Base-by-base conservation (phyloP, 2,888 invertebrate species). In the Amphipyra tragopoginis region DNA sequence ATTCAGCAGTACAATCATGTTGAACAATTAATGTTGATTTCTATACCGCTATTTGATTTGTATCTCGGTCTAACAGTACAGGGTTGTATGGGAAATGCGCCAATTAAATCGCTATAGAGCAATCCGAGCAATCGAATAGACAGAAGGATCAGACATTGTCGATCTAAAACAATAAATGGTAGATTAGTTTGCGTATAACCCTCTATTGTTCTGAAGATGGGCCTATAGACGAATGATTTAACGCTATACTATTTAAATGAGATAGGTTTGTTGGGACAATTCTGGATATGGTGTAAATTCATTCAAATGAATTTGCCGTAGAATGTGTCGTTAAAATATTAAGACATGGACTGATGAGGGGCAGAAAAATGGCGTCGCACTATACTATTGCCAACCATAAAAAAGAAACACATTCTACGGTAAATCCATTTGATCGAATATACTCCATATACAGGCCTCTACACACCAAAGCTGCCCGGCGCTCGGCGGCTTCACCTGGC, bases 1-100 rank as follows among this genome's bases (percentile, higher is more conserved):
- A 72, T 75, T 78, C 72, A 80, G 80, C 80, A 70, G 53, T 70
- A 85, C 87, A 85, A 88, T 88, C 84, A 82, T 74, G 77, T 80
- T 82, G 84, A 89, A 91, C 91, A 91, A 91, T 90, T 90, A 90
- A 90, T 90, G 90, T 90, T 88, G 90, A 91, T 90, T 90, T 83
- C 85, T 86, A 89, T 89, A 86, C 89, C 88, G 89, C 84, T 91
- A 88, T 88, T 86, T 87, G 91, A 91, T 90, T 86, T 84, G 84
- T 87, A 90, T 90, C 90, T 84, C 67, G 65, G 64, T 63, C 64
- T 84, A 86, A 83, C 84, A 82, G 86, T 86, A 81, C 72, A 72
- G 73, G 69, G 79, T 75, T 84, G 86, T 88, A 90, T 91, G 90
- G 88, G 90, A 91, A 91, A 83, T 84, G 86, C 82, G 82, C 85